A percentile compares a stretch with the other conserved stretches of the same genome.
Evolutionary conservation across 1,140 invertebrate species (phyloP).

Genomic region (Cyclina sinensis): DNA sequence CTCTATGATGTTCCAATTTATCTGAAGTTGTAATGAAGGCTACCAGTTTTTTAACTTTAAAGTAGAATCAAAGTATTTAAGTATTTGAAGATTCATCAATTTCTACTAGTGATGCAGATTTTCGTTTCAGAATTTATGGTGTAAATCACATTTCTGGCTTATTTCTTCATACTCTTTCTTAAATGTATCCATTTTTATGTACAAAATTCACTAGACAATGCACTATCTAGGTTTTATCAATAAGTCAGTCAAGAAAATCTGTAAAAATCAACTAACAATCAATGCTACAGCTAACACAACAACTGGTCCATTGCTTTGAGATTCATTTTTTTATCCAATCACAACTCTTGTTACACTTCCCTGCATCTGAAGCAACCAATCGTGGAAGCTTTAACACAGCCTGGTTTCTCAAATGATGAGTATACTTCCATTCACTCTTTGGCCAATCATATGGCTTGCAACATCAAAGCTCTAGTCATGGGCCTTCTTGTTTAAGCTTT

Average conservation of each 20-base stretch:
- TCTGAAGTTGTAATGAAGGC: no score
- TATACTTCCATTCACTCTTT: neutral
- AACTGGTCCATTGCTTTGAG: constrained; percentile 39
- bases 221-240: neutral
- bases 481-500: constrained; percentile 86
- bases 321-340: constrained; percentile 42
- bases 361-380: constrained; percentile 5
- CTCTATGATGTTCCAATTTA: no score
- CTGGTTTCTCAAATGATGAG: neutral
- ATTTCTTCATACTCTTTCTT: no score
- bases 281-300: constrained; percentile 40
- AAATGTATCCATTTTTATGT: neutral
- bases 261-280: constrained; percentile 25
- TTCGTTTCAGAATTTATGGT: no score
- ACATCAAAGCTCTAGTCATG: constrained; percentile 62
- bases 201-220: neutral
- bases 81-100: neutral
- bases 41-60: no score
- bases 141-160: no score
- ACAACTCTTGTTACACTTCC: constrained; percentile 30
- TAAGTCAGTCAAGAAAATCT: constrained; percentile 17
- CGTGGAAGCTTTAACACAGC: constrained; percentile 7
- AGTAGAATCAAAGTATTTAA: no score
- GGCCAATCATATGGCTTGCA: neutral
- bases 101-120: neutral